These are phyloP conservation scores for Morone chrysops DNA, from an alignment of 2,113 vertebrate species.

Conservation along the genomic window DNA sequence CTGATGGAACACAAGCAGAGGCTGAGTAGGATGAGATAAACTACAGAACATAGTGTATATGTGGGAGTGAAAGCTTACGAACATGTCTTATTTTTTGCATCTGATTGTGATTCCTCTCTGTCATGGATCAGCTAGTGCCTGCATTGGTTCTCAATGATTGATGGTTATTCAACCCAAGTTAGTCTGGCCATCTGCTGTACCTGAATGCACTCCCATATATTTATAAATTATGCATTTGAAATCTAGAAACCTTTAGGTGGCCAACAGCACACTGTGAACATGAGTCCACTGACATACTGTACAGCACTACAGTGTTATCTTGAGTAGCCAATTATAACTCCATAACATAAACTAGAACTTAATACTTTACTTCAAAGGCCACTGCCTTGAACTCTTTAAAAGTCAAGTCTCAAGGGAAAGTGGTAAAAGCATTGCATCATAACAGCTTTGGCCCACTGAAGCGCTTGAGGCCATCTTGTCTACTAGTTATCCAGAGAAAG, in stretches of 20 bases:
- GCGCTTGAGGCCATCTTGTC: slow-evolving; percentile 48
- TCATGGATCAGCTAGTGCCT: neutral
- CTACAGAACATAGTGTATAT: neutral
- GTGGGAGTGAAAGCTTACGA: neutral
- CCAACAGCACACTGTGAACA: slow-evolving; percentile 8
- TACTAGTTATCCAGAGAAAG: slow-evolving; percentile 56
- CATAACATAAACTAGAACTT: slow-evolving; percentile 49
- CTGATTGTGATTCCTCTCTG: neutral
- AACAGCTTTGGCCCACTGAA: slow-evolving; percentile 52
- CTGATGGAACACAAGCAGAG: neutral
- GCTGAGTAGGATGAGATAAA: neutral
- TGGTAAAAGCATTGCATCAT: slow-evolving; percentile 72
- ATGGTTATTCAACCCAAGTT: neutral
- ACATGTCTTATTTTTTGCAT: neutral
- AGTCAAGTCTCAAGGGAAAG: slow-evolving; percentile 58
- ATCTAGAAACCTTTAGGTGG: slow-evolving; percentile 26
- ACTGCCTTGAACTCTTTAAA: slow-evolving; percentile 64
- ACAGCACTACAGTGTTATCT: slow-evolving; percentile 26
- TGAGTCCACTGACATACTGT: slow-evolving; percentile 38
- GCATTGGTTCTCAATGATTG: neutral
- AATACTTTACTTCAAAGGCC: slow-evolving; percentile 58
- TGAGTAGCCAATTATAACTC: slow-evolving; percentile 58
- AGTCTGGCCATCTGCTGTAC: neutral
- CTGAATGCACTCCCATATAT: slow-evolving; percentile 10
- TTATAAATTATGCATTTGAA: slow-evolving; percentile 47